phyloP scores from a whole-genome alignment of 1,140 invertebrate genomes.

The Nixonia krombeini region DNA sequence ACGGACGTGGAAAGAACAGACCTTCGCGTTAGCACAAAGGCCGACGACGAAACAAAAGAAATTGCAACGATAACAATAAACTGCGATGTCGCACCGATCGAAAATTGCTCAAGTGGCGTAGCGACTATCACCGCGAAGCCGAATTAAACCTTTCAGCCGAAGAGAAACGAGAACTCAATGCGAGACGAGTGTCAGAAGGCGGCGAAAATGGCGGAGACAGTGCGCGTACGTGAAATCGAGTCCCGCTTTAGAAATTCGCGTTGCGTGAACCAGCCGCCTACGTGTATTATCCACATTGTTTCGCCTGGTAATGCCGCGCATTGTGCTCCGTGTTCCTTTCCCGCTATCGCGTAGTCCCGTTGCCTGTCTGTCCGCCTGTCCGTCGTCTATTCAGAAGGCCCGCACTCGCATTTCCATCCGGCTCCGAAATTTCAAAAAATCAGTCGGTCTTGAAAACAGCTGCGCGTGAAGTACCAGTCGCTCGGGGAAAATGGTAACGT shows the following conservation, averaged over 20 bases:
- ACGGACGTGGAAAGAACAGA: neutral
- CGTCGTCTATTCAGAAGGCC: slow-evolving; percentile 36
- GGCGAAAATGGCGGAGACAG: slow-evolving; percentile 13
- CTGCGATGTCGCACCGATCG: too few species aligned
- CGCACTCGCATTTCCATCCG: too few species aligned
- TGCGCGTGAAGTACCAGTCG: too few species aligned
- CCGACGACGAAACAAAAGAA: too few species aligned
- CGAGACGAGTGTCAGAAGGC: slow-evolving; percentile 20
- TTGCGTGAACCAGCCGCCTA: slow-evolving; percentile 32
- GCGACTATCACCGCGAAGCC: too few species aligned
- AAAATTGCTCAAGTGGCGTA: too few species aligned
- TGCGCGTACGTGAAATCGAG: slow-evolving; percentile 32
- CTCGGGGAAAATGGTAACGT: too few species aligned
- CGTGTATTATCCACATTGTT: slow-evolving; percentile 40
- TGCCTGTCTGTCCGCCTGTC: too few species aligned
- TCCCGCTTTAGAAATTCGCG: slow-evolving; percentile 36
- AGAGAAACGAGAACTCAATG: slow-evolving; percentile 15
- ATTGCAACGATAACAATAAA: too few species aligned
- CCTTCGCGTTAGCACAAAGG: too few species aligned
- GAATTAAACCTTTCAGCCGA: too few species aligned
- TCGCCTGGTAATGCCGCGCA: slow-evolving; percentile 31
- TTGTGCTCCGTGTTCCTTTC: slow-evolving; percentile 35
- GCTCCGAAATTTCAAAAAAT: neutral
- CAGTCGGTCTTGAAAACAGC: too few species aligned
- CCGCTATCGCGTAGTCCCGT: slow-evolving; percentile 28